Evolutionary conservation across 2,113 vertebrate genomes (phyloP).

Genomic region (Leiothrix lutea): DNA sequence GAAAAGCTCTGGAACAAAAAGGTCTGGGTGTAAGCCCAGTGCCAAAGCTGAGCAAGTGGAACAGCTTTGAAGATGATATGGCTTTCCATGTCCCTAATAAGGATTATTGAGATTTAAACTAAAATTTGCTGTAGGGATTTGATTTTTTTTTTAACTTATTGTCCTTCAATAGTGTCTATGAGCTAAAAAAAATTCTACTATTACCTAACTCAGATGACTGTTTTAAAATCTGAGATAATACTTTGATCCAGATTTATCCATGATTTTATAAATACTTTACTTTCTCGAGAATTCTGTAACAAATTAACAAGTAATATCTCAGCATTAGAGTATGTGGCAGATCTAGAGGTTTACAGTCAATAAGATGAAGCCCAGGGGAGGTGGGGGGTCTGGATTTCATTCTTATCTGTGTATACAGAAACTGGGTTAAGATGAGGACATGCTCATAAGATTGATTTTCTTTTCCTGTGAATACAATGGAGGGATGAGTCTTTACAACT

Average conservation of each 20-base stretch:
- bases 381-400: background rate
- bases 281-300: background rate
- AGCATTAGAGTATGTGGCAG: background rate
- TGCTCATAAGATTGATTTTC: conserved; percentile 40
- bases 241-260: background rate
- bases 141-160: background rate
- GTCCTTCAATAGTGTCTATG: background rate
- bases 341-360: background rate
- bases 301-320: background rate
- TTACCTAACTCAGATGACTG: background rate
- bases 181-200: background rate
- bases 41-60: background rate
- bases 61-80: background rate
- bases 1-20: background rate
- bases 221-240: background rate
- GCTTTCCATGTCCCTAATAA: background rate
- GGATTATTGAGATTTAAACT: background rate
- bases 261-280: background rate
- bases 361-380: background rate
- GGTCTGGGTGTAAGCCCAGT: background rate
- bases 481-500: conserved; percentile 33
- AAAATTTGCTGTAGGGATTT: background rate
- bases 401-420: conserved; percentile 41
- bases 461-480: conserved; percentile 61
- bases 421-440: conserved; percentile 16